Evolutionary conservation across 2,888 invertebrate genomes (phyloP), one percentile per base, ranked within the genome.

Genomic region (Hydroisotoma schaefferi): DNA sequence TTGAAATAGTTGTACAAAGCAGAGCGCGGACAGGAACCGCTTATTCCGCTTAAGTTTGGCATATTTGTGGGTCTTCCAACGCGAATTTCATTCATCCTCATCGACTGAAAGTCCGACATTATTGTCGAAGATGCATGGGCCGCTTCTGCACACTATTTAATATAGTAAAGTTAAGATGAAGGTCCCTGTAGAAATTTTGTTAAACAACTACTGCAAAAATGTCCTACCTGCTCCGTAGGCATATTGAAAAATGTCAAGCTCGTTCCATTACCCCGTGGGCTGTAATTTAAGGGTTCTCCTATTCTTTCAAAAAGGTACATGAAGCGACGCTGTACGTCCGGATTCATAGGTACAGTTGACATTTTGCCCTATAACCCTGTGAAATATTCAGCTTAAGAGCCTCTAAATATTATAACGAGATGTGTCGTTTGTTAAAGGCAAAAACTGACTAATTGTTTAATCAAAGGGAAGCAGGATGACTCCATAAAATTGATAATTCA

Each of bases 1-100:
- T 87, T 81, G 74, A 90, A 90, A 20, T 88, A 78, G 0, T 89
- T 88, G 77, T 91, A 90, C 1, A 68, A 22, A 2, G 58, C 38
- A 1, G 48, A 43, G 15, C 57, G 61, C 1, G 67, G 62, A 57
- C 67, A 67, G 2, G 49, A 26, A 8, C 20, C 29, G 4, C 52
- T 51, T 23, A 69, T 56, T 2, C 43, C 28, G 2, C 38, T 15
- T 2, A 68, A 47, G 33, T 65, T 55, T 10, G 57, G 62, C 27
- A 23, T 37, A 12, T 18, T 28, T 23, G 29, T 4, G 12, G 63
- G 62, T 23, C 46, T 29, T 20, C 40, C 12, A 0, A 46, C 54
- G 12, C 27, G 26, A 4, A 63, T 48, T 22, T 28, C 37, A 1
- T n/a, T 18, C n/a, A 44, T 28, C 25, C 26, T 8, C 15, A 49